Percentiles rank a stretch among this genome's conserved stretches.
These are phyloP conservation scores for Epinotia demarniana DNA, from an alignment of 2,888 invertebrate genomes.

Conservation along the genomic window DNA sequence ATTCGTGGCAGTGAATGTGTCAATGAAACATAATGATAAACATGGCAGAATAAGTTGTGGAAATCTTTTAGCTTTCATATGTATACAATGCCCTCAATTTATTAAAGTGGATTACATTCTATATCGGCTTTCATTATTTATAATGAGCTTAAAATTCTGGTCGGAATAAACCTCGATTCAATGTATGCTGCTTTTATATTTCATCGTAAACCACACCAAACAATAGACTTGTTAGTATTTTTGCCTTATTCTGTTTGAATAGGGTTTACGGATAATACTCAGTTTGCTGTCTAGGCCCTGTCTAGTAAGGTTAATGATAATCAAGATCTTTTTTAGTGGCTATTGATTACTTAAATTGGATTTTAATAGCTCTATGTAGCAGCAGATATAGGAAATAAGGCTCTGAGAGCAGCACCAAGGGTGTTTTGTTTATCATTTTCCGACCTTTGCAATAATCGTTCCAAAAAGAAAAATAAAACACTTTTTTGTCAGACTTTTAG, in stretches of 20 bases:
- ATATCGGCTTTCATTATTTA: not conserved
- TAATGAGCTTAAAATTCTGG: not conserved
- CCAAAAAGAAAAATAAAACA: too few relatives aligned
- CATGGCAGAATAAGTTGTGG: too few relatives aligned
- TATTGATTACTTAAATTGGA: not conserved
- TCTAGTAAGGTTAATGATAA: conserved; percentile 10
- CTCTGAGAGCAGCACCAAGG: too few relatives aligned
- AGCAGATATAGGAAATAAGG: too few relatives aligned
- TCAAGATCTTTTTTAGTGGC: not conserved
- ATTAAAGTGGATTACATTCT: not conserved
- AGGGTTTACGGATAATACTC: not conserved
- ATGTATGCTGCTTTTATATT: conserved; percentile 12
- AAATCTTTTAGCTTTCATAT: too few relatives aligned
- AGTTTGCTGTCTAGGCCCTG: not conserved
- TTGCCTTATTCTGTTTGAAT: conserved; percentile 1
- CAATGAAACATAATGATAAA: too few relatives aligned
- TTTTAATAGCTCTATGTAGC: too few relatives aligned
- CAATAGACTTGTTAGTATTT: not conserved
- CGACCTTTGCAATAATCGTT: too few relatives aligned
- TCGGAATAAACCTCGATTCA: not conserved
- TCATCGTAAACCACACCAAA: not conserved
- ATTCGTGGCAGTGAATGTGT: too few relatives aligned
- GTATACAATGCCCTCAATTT: not conserved
- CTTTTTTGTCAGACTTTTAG: too few relatives aligned
- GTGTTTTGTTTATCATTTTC: too few relatives aligned